Percentiles rank a stretch among this genome's conserved stretches.
Evolutionary conservation across 1,140 invertebrate species (phyloP).

Genomic region (Archivesica marissinica): DNA sequence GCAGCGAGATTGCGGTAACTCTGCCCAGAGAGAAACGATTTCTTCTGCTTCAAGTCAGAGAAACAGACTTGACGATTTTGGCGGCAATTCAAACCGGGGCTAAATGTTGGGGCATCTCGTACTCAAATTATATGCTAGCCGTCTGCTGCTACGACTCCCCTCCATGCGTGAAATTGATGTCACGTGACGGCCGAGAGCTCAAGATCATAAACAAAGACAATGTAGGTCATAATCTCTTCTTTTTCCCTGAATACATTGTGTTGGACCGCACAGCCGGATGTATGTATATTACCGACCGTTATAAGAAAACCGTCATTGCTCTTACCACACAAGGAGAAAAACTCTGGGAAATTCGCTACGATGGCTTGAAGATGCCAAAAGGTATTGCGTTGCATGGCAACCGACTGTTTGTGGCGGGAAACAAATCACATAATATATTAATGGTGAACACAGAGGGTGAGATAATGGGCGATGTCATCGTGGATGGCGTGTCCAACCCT

Average conservation of each 20-base stretch:
- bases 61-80: slow-evolving; percentile 59
- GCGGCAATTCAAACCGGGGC: slow-evolving; percentile 67
- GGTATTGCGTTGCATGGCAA: slow-evolving; percentile 65
- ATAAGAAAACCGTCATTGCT: slow-evolving; percentile 62
- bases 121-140: slow-evolving; percentile 64
- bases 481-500: slow-evolving; percentile 64
- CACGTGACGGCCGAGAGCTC: slow-evolving; percentile 66
- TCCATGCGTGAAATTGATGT: slow-evolving; percentile 66
- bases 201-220: slow-evolving; percentile 65
- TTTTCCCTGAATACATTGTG: slow-evolving; percentile 68
- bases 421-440: slow-evolving; percentile 63
- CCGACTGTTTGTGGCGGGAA: slow-evolving; percentile 64
- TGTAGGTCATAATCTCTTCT: slow-evolving; percentile 63
- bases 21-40: slow-evolving; percentile 65
- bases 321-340: slow-evolving; percentile 66
- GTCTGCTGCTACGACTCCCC: slow-evolving; percentile 66
- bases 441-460: slow-evolving; percentile 65
- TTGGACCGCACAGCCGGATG: slow-evolving; percentile 61
- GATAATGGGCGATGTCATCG: slow-evolving; percentile 65
- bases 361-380: slow-evolving; percentile 63
- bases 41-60: slow-evolving; percentile 59
- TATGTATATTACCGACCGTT: slow-evolving; percentile 64
- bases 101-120: slow-evolving; percentile 66
- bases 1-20: slow-evolving; percentile 64
- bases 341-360: slow-evolving; percentile 65